Base-by-base conservation (phyloP, 2,113 vertebrate genomes). In the Regulus satrapa region DNA sequence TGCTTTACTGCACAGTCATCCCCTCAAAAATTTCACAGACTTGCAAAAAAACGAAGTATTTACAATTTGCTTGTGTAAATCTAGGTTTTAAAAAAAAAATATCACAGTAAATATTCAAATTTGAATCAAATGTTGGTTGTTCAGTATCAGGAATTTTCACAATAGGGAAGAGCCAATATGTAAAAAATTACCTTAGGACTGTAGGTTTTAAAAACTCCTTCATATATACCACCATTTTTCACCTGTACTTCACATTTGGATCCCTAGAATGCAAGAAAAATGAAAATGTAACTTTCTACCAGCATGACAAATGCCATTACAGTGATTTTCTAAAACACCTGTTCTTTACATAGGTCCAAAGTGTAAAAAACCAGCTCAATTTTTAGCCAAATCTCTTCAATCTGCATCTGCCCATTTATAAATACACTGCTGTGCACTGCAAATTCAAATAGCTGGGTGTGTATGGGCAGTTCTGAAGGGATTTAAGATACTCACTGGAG, bases 121-220 rank as follows among this genome's bases (percentile, higher is more conserved):
- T 62, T 61, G 63, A 23, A 71, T 31, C 8, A 46, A 62, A 34
- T 7, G 29, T n/a, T 29, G 24, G 24, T 54, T 66, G 59, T 41
- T 49, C 1, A 13, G 12, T 4, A 32, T 40, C 19, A 45, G 8
- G 24, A 46, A 38, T 32, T 66, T 81, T 59, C 20, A 76, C 49
- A 38, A 36, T 0, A 68, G 5, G 38, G 12, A 83, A 32, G 58
- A 76, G 32, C 18, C 10, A 48, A 67, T 69, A 91, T 19, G 26
- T 12, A 25, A 55, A 79, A 45, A 93, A 72, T 99, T 98, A 99
- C 99, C 99, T 99, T 99, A 96, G 99, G 99, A 96, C 99, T 99
- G 55, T 99, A 99, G 20, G 99, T 99, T 98, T 99, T 99, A 98
- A 99, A 99, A 97, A 99, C 99, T 97, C 99, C 99, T 98, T 99